Base-by-base conservation (phyloP, 2,888 invertebrate genomes). In the Laspeyria flexula region DNA sequence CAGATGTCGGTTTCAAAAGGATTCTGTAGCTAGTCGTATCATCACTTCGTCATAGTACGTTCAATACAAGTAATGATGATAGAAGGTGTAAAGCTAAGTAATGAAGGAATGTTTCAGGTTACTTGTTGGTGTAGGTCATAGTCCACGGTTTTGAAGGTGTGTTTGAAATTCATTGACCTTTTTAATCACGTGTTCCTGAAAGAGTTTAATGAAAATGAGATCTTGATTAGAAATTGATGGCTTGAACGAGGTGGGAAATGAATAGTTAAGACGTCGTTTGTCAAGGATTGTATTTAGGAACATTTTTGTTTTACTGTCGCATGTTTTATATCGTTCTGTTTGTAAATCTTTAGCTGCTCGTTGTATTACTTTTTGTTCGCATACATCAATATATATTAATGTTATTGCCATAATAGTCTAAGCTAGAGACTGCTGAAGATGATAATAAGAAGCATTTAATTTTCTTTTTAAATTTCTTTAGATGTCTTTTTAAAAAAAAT, bases 101-200 rank as follows among this genome's bases (percentile, higher is more conserved):
- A 27, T 29, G 31, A 27, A 16, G 15, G 38, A 15, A 15, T 25
- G 21, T 42, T 40, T 40, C 40, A 31, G 21, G 10, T 25, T 18
- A 30, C 7, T 11, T 21, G 31, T 40, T 30, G 39, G 6, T 23
- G 39, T 43, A 46, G 43, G 46, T 50, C 46, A 43, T 43, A 40
- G 42, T 30, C 13, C 7, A 41, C 23, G 9, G 12, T 21, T 55
- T 42, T 3, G 12, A 30, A 37, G 43, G 31, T 37, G 10, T 21
- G 33, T 37, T 42, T 23, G 12, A 10, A 34, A 37, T 29, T 18
- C 21, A 30, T 12, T 10, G 23, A 10, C 21, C 25, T 37, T 38
- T 11, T 15, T 33, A 16, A 25, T 31, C 5, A 23, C 25, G 21
- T 11, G 18, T 18, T 23, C 13, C 40, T 41, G 21, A 18, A 33